Conservation (phyloP, 2,888 invertebrate genomes). For the Eudemis profundana region DNA sequence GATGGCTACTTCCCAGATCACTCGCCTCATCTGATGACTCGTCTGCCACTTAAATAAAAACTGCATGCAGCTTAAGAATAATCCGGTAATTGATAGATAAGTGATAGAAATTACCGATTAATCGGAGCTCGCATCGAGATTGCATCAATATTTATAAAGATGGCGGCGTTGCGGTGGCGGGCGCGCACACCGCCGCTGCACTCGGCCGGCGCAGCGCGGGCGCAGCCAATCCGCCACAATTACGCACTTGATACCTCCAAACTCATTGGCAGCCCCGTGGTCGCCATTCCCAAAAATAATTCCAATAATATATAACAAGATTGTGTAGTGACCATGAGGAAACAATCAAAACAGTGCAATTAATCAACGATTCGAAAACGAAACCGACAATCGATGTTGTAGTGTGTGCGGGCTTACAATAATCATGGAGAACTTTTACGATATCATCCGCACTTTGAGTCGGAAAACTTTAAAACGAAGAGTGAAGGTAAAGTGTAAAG, state of each 20-base stretch:
- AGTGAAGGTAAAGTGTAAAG: constrained; percentile 71
- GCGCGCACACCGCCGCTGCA: constrained; percentile 70
- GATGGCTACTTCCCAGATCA: no score
- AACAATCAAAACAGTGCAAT: constrained; percentile 38
- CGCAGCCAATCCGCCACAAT: constrained; percentile 45
- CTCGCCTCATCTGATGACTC: no score
- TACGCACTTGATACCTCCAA: not conserved
- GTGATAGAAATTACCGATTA: constrained; percentile 71
- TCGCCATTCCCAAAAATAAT: not conserved
- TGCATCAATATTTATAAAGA: constrained; percentile 83
- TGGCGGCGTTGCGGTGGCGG: constrained; percentile 60
- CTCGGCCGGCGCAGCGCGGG: constrained; percentile 74
- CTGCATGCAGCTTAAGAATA: not conserved
- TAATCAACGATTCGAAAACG: constrained; percentile 47
- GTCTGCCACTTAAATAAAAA: no score
- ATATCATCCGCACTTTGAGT: constrained; percentile 76
- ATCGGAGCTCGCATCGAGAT: constrained; percentile 77
- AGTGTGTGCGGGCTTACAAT: constrained; percentile 44
- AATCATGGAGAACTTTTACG: constrained; percentile 77
- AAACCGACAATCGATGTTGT: constrained; percentile 49
- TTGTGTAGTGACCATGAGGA: constrained; percentile 5
- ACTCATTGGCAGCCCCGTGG: constrained; percentile 7
- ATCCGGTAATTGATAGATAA: constrained; percentile 60
- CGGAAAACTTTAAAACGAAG: constrained; percentile 78
- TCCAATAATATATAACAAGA: not conserved